Evolutionary conservation across 2,888 invertebrate species (phyloP).

Genomic region (Ischnura elegans): DNA sequence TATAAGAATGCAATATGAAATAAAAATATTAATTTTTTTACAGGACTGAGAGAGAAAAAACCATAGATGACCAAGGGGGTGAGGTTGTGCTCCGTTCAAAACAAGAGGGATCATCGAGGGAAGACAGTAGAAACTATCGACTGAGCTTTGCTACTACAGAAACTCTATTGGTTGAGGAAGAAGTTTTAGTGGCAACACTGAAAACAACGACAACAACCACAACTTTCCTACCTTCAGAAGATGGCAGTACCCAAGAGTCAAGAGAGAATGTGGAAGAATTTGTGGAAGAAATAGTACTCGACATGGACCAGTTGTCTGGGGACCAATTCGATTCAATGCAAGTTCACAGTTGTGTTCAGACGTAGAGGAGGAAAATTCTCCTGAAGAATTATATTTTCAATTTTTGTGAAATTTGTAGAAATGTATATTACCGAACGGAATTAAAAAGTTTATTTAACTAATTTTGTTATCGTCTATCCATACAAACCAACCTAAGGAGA

Average conservation of each 20-base stretch:
- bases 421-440: not conserved
- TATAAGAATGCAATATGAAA: no score
- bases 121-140: slow-evolving; percentile 10
- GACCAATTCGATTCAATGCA: slow-evolving; percentile 44
- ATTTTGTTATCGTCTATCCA: no score
- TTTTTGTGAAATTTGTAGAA: not conserved
- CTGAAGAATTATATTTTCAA: not conserved
- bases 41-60: not conserved
- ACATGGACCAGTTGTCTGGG: slow-evolving; percentile 28
- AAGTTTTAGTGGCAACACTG: slow-evolving; percentile 45
- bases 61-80: not conserved
- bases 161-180: slow-evolving; percentile 44
- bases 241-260: not conserved
- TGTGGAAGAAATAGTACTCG: slow-evolving; percentile 60
- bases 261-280: slow-evolving; percentile 27
- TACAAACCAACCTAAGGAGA: no score
- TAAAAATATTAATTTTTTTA: not conserved
- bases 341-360: slow-evolving; percentile 53
- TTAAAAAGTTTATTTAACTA: not conserved
- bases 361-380: not conserved
- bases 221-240: not conserved
- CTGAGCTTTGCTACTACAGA: slow-evolving; percentile 54
- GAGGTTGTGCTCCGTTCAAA: slow-evolving; percentile 39
- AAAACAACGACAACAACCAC: slow-evolving; percentile 58
- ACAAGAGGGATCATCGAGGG: not conserved